Evolutionary conservation across 2,797 vertebrate genomes (phyloP).

Genomic region (Epinephelus malabaricus): DNA sequence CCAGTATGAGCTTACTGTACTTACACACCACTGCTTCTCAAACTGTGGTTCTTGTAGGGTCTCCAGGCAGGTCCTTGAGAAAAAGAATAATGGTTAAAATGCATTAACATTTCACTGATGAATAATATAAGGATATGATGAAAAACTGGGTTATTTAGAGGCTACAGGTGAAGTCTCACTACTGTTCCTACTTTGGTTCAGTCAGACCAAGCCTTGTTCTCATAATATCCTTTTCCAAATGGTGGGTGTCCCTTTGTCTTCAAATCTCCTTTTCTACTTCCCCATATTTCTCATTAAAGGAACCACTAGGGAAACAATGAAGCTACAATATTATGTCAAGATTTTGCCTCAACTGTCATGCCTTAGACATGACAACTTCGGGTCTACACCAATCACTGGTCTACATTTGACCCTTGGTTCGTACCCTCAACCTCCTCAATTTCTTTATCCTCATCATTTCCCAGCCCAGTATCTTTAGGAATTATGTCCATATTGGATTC

Average conservation of each 20-base stretch:
- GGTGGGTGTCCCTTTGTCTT: too few species aligned
- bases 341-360: not conserved
- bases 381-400: too few species aligned
- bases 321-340: not conserved
- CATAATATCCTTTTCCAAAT: not conserved
- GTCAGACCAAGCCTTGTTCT: not conserved
- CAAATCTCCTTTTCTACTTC: not conserved
- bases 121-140: not conserved
- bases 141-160: not conserved
- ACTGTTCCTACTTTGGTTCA: not conserved
- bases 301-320: not conserved
- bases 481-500: not conserved
- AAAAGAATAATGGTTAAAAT: not conserved
- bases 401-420: not conserved
- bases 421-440: not conserved
- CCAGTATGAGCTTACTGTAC: not conserved
- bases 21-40: slow-evolving; percentile 5
- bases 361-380: not conserved
- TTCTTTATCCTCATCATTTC: too few species aligned
- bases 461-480: not conserved
- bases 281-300: not conserved
- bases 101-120: not conserved
- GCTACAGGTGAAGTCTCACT: not conserved
- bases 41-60: not conserved
- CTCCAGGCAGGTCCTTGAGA: not conserved